Base-by-base conservation (phyloP, 2,797 vertebrate species). In the Babyrousa celebensis region DNA sequence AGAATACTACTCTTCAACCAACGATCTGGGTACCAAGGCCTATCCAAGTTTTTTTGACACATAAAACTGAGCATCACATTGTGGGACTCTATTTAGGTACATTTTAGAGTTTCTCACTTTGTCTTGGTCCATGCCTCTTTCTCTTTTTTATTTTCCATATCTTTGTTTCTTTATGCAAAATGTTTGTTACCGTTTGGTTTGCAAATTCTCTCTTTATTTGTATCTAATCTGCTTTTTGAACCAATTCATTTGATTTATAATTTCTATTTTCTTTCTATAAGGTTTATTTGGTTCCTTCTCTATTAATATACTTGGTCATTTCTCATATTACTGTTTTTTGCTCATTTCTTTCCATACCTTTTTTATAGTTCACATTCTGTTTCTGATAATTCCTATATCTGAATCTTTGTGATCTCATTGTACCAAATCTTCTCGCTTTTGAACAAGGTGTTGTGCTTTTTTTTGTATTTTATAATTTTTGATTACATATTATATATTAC, bases 311-410 rank as follows among this genome's bases (percentile, higher is more conserved):
- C 2, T 56, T 80, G 7, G 21, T 74, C 29, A 68, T 85, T 95
- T 32, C 29, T 75, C 43, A 16, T 56, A 71, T 56, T 79, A 72
- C 48, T 70, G 74, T 63, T 86, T 18, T 79, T 72, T 68, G 68
- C 10, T 58, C 9, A 48, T 85, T 48, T 92, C 58, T n/a, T 7
- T 2, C n/a, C 60, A n/a, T 68, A 77, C 4, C 12, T 91, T 86
- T 75, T 71, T 92, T 68, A 86, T 52, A 95, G 56, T 95, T 90
- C 70, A 83, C 36, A 77, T 89, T 91, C 15, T 10, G 1, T 85
- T 96, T 92, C 54, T 85, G 71, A 67, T 67, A 62, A 89, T 68
- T 96, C 36, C 60, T 89, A 1, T 77, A 65, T 54, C 65, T 91
- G 54, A 94, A 62, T 74, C 74, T 71, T 71, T 89, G n/a, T 91